A percentile compares a stretch with the other conserved stretches of the same genome.
These are phyloP conservation scores for Lophius americanus DNA, from an alignment of 2,797 vertebrate genomes.

Conservation along the genomic window DNA sequence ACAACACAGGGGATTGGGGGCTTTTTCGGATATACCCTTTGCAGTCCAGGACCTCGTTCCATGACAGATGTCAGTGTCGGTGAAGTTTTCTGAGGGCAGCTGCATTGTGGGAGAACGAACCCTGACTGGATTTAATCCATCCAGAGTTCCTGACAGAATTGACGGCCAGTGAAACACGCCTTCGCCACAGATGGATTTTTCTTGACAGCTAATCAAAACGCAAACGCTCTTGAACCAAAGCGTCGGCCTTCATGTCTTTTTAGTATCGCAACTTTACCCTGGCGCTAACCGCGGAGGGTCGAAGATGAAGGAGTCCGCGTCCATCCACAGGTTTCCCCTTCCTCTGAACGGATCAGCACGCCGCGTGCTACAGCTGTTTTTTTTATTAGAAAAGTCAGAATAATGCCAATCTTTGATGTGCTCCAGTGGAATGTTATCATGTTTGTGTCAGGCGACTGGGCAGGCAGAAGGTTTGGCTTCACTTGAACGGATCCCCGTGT, in stretches of 20 bases:
- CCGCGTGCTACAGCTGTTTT: constrained; percentile 51
- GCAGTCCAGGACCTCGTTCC: too few species aligned
- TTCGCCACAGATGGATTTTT: constrained; percentile 24
- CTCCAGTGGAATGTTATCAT: constrained; percentile 69
- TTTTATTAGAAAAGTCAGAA: constrained; percentile 45
- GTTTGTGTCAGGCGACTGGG: constrained; percentile 66
- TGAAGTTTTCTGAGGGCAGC: too few species aligned
- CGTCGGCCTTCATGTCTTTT: constrained; percentile 32
- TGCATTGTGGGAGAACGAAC: too few species aligned
- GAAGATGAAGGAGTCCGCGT: constrained; percentile 42
- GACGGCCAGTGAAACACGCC: constrained; percentile 20
- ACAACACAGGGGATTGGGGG: too few species aligned
- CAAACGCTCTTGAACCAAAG: constrained; percentile 23
- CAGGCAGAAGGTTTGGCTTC: constrained; percentile 64
- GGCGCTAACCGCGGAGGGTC: constrained; percentile 12
- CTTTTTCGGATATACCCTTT: too few species aligned
- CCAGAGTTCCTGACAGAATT: constrained; percentile 23
- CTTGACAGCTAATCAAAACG: constrained; percentile 35
- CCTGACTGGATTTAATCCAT: constrained; percentile 39
- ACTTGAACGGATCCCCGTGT: constrained; percentile 54
- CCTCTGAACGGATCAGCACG: constrained; percentile 47
- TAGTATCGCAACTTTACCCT: constrained; percentile 22
- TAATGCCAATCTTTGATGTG: constrained; percentile 64
- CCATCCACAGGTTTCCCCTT: constrained; percentile 38
- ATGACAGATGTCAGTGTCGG: too few species aligned